Base-by-base conservation (phyloP, 2,797 vertebrate genomes). In the Pseudocheirus occidentalis region DNA sequence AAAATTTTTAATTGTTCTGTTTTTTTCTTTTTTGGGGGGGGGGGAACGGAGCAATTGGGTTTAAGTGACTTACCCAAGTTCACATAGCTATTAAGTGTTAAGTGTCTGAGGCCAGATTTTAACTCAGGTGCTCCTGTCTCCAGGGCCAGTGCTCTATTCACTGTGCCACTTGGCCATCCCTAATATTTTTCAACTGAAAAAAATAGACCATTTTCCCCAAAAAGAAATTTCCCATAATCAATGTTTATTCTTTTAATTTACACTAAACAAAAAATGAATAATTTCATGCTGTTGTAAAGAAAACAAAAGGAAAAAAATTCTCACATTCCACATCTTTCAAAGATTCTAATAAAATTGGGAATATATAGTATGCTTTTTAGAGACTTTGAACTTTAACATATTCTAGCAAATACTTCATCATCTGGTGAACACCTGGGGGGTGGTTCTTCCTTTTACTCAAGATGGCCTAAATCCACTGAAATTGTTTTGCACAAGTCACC, bases 401-500 rank as follows among this genome's bases (percentile, higher is more conserved):
- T 57, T 94, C 66, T 93, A 16, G 1, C 13, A 12, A 66, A 27
- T 59, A 92, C 59, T 3, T 94, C 96, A 54, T 97, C 95, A 97
- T 98, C 96, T 98, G 97, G 95, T 96, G 95, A 97, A 95, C 98
- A 98, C 95, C 97, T 98, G 97, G 24, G 0, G 7, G 89, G 94
- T 97, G 91, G 94, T 98, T 98, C 90, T 96, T 94, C 28, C 29
- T 93, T 66, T 94, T 97, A 91, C 66, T 97, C 96, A 97, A 95
- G 91, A 89, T 11, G 1, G 18, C 73, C 95, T 96, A 97, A 96
- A 98, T 95, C 90, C 95, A 92, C 62, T 96, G 94, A 94, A 90
- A 95, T 97, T 50, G 34, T 97, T 73, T 97, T 96, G 92, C 59
- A 96, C 95, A 93, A 97, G 93, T 94, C 95, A 98, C 66, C 18